Conservation (phyloP, 2,888 invertebrate species). For the Zaprionus obscuricornis region DNA sequence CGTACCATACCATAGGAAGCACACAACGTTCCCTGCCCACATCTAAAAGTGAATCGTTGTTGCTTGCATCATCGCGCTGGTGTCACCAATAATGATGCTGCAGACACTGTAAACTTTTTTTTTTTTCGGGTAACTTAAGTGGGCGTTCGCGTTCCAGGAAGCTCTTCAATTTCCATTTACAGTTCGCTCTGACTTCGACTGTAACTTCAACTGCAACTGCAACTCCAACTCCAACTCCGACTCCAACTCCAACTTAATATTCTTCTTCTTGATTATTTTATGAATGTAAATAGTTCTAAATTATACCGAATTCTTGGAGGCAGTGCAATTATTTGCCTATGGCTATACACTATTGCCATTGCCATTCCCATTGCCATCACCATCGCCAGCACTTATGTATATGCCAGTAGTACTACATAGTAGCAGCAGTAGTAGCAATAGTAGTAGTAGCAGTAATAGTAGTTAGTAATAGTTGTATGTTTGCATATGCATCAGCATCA, state of each 20-base stretch:
- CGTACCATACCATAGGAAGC: too few species aligned
- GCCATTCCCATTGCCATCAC: too few species aligned
- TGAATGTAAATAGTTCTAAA: slow-evolving; percentile 50
- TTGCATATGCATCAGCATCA: too few species aligned
- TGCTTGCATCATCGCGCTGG: slow-evolving; percentile 38
- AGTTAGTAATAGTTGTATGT: too few species aligned
- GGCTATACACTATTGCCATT: too few species aligned
- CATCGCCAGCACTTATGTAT: too few species aligned
- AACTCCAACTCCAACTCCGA: slow-evolving; percentile 17
- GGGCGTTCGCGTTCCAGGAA: slow-evolving; percentile 60
- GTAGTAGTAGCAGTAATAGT: too few species aligned
- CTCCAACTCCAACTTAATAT: neutral
- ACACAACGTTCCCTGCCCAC: slow-evolving; percentile 58
- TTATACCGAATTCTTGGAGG: slow-evolving; percentile 30
- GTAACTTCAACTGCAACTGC: slow-evolving; percentile 54
- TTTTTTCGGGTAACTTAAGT: slow-evolving; percentile 61
- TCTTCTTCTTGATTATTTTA: slow-evolving; percentile 50
- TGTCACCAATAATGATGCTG: slow-evolving; percentile 61
- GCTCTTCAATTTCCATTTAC: slow-evolving; percentile 53
- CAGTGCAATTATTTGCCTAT: slow-evolving; percentile 41
- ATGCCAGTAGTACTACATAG: too few species aligned
- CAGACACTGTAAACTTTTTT: slow-evolving; percentile 48
- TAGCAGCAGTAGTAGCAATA: too few species aligned
- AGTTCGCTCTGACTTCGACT: slow-evolving; percentile 55
- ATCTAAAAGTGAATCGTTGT: slow-evolving; percentile 65